Base-by-base conservation (phyloP, 2,797 vertebrate species). In the Anisognathus igniventris region DNA sequence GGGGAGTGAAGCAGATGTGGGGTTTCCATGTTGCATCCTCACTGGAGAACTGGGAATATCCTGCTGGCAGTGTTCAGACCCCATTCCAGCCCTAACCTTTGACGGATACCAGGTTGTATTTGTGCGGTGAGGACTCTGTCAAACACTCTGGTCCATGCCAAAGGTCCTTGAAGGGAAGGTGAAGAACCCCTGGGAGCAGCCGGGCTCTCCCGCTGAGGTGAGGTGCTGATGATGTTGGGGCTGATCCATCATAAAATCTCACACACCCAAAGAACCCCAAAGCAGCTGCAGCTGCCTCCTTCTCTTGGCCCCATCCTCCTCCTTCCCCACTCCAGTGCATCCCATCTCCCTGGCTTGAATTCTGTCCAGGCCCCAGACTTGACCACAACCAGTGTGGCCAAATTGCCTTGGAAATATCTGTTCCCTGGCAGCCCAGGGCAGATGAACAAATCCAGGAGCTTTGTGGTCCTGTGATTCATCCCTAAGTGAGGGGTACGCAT, bases 171-270 rank as follows among this genome's bases (percentile, higher is more conserved):
- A 71, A 86, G 9, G 17, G n/a, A 33, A 9, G 15, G 13, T 6
- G 33, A 73, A 33, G 10, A 44, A 12, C 6, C 5, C 16, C 4
- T 24, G 21, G 39, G 39, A 64, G 61, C 21, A 62, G 27, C 6
- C 0, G 0, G 15, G 25, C 4, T 70, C 31, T 65, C 31, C 21
- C 1, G 4, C 9, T 35, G 8, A 30, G 54, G 7, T n/a, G 65
- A 84, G 70, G 6, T 73, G 24, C 12, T 40, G 13, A 6, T 14
- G 16, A 6, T 14, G 16, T 4, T 58, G 40, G 28, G 44, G 57
- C 8, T 39, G 23, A 12, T 37, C 39, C 10, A 1, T 20, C 65
- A 40, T 4, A 24, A 77, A 77, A 31, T 13, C 18, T 45, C 87
- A 21, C 25, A 45, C 33, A 45, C 18, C 25, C 2, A 0, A 64